Evolutionary conservation across 2,888 invertebrate genomes (phyloP), one percentile per base, ranked within the genome.

Genomic region (Xestia xanthographa): DNA sequence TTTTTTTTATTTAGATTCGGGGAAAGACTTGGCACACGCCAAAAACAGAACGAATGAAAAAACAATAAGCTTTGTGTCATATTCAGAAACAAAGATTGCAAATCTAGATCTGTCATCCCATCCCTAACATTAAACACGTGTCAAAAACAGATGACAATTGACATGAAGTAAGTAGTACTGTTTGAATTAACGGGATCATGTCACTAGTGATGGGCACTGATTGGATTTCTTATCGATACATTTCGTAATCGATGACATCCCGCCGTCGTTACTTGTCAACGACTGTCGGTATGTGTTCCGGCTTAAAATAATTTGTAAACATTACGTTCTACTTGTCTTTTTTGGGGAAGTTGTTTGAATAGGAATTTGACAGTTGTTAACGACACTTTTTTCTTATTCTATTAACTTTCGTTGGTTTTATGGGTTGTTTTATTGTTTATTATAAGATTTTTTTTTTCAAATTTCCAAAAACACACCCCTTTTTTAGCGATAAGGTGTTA

Each of bases 101-200:
- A 56, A 65, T 74, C 53, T 20, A 74, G 34, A 77, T 78, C 63
- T 75, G 78, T 73, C 82, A 73, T 6, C 72, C 78, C 82, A 73
- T 6, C 72, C 78, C 75, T 82, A 72, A 79, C 50, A 58, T 65
- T 17, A 85, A 75, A 90, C 88, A 86, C 87, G 87, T 89, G 91
- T 91, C 91, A 87, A 87, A 90, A 84, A 74, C 84, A 86, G 84
- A 88, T 85, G 90, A 91, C 90, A 89, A 90, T 90, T 90, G 90
- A 89, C 89, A 89, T 85, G 88, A 88, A 90, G 84, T 87, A 89
- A 90, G 84, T 87, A 90, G 86, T 89, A 87, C 86, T 90, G 89
- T 90, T 89, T 85, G 89, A 90, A 92, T 93, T 92, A 93, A 92
- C 92, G 90, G 92, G 88, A 90, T 79, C 75, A 76, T 43, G 77